Conservation (phyloP, 2,888 invertebrate species). For the Oligia strigilis region DNA sequence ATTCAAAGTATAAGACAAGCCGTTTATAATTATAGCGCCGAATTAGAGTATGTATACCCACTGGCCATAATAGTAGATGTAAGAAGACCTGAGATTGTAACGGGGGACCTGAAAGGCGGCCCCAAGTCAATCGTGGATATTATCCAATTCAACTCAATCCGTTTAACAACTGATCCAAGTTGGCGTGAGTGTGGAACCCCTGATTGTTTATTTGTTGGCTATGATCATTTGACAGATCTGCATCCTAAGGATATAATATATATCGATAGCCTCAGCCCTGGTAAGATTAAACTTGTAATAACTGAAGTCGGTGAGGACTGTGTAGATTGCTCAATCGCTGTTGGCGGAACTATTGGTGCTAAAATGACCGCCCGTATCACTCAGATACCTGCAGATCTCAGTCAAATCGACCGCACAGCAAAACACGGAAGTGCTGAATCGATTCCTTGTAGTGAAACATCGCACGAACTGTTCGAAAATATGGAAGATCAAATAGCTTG, state of each 20-base stretch:
- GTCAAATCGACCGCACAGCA: slow-evolving; percentile 73
- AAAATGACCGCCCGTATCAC: slow-evolving; percentile 89
- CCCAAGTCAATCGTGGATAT: slow-evolving; percentile 80
- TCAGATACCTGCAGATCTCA: slow-evolving; percentile 85
- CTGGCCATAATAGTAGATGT: slow-evolving; percentile 86
- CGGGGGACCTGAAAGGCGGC: slow-evolving; percentile 86
- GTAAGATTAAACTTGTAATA: slow-evolving; percentile 81
- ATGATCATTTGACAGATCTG: slow-evolving; percentile 88
- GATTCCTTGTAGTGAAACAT: slow-evolving; percentile 89
- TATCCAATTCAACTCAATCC: slow-evolving; percentile 79
- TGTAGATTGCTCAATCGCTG: slow-evolving; percentile 88
- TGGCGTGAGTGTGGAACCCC: slow-evolving; percentile 90
- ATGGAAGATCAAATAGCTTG: slow-evolving; percentile 87
- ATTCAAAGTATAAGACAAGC: slow-evolving; percentile 87
- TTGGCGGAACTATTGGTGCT: slow-evolving; percentile 88
- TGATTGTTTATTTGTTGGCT: slow-evolving; percentile 90
- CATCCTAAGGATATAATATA: slow-evolving; percentile 87
- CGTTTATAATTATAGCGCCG: slow-evolving; percentile 87
- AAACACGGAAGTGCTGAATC: slow-evolving; percentile 86
- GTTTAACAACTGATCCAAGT: slow-evolving; percentile 87
- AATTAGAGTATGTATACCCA: slow-evolving; percentile 87
- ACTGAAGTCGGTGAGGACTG: slow-evolving; percentile 85
- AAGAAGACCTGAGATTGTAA: slow-evolving; percentile 83
- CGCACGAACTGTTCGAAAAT: slow-evolving; percentile 91
- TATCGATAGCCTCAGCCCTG: slow-evolving; percentile 84